Evolutionary conservation across 2,113 vertebrate genomes (phyloP).

Genomic region (Corydoras sp.): DNA sequence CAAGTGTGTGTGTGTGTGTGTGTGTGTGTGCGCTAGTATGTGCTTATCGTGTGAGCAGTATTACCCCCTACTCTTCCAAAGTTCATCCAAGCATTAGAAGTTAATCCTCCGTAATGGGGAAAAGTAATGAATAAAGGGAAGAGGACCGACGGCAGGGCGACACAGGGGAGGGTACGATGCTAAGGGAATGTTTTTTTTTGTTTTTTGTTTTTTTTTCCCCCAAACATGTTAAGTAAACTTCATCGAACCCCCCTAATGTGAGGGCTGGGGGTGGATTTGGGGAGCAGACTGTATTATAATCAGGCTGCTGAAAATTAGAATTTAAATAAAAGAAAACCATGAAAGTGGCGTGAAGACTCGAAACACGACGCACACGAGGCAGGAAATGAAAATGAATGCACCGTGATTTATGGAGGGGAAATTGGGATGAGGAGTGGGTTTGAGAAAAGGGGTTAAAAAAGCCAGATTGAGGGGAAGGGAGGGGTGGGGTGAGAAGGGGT

Average conservation of each 20-base stretch:
- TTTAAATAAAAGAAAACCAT: too few relatives aligned
- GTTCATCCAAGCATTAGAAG: constrained; percentile 70
- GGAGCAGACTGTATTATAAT: too few relatives aligned
- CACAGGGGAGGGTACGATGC: constrained; percentile 40
- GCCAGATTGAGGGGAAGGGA: neutral
- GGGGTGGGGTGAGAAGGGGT: neutral
- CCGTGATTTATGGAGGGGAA: constrained; percentile 11
- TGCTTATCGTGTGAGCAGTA: constrained; percentile 46
- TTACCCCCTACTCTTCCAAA: constrained; percentile 58
- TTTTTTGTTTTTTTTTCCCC: too few relatives aligned
- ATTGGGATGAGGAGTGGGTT: constrained; percentile 24
- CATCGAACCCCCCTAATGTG: too few relatives aligned
- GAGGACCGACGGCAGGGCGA: neutral
- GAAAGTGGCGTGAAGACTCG: too few relatives aligned
- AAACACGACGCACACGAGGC: constrained; percentile 11
- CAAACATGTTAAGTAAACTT: too few relatives aligned
- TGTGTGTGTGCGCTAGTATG: constrained; percentile 43
- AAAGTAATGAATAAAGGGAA: constrained; percentile 44
- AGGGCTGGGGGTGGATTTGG: too few relatives aligned
- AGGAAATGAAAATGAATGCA: constrained; percentile 16
- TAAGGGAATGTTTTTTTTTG: neutral
- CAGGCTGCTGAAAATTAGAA: too few relatives aligned
- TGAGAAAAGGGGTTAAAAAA: neutral
- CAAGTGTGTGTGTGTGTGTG: constrained; percentile 40
- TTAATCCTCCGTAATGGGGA: constrained; percentile 72